These are phyloP conservation scores for Melanargia galathea DNA, from an alignment of 2,888 invertebrate genomes.

Conservation along the genomic window DNA sequence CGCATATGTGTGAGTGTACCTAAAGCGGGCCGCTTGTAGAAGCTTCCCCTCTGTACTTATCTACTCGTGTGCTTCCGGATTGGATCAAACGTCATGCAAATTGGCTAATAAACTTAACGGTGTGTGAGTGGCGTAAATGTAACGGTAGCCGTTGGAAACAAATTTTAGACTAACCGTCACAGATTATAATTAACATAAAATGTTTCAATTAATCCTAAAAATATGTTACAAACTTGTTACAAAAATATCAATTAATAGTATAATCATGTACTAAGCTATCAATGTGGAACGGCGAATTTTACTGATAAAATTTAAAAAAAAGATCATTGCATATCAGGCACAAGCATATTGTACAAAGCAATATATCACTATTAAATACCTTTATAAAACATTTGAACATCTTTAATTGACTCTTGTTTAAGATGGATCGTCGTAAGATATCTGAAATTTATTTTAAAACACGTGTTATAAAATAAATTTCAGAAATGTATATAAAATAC, in stretches of 20 bases:
- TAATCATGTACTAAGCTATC: conserved; percentile 32
- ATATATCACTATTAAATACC: conserved; percentile 47
- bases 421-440: conserved; percentile 47
- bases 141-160: conserved; percentile 62
- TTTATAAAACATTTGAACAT: conserved; percentile 65
- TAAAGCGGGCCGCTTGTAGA: too few relatives aligned
- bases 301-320: conserved; percentile 41
- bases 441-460: conserved; percentile 23
- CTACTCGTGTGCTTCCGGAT: too few relatives aligned
- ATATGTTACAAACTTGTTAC: conserved; percentile 41
- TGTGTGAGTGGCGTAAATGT: conserved; percentile 27
- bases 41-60: too few relatives aligned
- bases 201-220: conserved; percentile 26
- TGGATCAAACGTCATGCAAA: too few relatives aligned
- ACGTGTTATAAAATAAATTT: too few relatives aligned
- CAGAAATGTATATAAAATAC: conserved; percentile 42
- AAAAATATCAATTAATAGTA: conserved; percentile 33
- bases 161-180: conserved; percentile 58
- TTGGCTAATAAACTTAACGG: too few relatives aligned
- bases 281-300: conserved; percentile 58
- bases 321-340: conserved; percentile 60
- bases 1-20: too few relatives aligned
- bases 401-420: conserved; percentile 69
- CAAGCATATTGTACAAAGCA: conserved; percentile 60
- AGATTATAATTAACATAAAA: conserved; percentile 32